phyloP scores from a whole-genome alignment of 2,113 vertebrate species.

The Hippocampus abdominalis region DNA sequence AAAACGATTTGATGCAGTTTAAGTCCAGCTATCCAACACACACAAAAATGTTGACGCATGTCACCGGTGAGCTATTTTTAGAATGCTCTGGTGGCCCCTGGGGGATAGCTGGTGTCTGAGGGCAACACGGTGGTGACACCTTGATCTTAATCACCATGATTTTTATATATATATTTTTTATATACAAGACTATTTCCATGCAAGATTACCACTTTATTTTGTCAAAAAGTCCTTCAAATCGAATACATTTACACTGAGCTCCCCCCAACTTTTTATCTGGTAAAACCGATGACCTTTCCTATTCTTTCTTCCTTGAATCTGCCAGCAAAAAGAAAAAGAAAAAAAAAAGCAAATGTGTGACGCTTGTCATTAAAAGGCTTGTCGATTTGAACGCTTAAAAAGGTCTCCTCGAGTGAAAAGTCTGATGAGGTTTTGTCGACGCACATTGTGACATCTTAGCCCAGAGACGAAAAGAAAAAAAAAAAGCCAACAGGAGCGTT shows the following conservation, averaged over 20 bases:
- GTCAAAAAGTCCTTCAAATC: no score
- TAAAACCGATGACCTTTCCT: neutral
- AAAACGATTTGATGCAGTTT: no score
- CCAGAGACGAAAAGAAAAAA: constrained; percentile 22
- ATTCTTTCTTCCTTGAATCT: no score
- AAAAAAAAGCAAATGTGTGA: neutral
- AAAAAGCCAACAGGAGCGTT: constrained; percentile 17
- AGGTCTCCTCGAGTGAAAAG: neutral
- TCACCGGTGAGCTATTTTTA: no score
- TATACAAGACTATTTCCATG: neutral
- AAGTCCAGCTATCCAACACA: no score
- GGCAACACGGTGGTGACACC: no score
- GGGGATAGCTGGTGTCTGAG: no score
- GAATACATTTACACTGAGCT: no score
- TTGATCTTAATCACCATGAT: no score
- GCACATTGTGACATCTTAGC: constrained; percentile 18
- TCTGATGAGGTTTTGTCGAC: neutral
- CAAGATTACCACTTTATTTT: neutral
- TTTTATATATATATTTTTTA: neutral
- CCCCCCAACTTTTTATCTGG: neutral
- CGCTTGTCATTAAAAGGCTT: neutral
- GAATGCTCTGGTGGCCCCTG: no score
- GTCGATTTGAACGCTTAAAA: neutral
- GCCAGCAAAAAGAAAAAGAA: no score
- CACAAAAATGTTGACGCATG: no score